Evolutionary conservation across 2,888 invertebrate species (phyloP).

Genomic region (Drosophila vallismaia): DNA sequence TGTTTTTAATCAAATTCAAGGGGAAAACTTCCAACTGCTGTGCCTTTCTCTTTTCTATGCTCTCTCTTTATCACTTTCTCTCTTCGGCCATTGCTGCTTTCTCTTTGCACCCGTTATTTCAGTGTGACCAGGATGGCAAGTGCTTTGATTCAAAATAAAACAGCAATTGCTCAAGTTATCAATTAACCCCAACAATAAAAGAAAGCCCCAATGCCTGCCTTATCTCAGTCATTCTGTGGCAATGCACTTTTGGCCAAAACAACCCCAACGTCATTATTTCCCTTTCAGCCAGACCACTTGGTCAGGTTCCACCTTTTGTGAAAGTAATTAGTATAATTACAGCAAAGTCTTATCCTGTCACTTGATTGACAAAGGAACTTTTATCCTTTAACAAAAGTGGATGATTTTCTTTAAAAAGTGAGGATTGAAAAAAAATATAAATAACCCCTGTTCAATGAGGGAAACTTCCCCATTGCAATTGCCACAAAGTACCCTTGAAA

Average conservation of each 20-base stretch:
- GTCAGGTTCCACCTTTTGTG: conserved; percentile 15
- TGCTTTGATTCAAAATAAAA: conserved; percentile 15
- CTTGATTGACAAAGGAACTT: conserved; percentile 16
- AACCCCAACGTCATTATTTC: conserved; percentile 14
- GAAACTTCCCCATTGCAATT: not conserved
- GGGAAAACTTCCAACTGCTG: conserved; percentile 42
- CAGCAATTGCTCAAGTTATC: conserved; percentile 22
- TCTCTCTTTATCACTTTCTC: conserved; percentile 5
- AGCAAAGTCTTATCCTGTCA: conserved; percentile 25
- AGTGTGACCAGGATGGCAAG: conserved; percentile 23
- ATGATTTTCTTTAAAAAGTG: not conserved
- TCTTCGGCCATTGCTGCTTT: not conserved
- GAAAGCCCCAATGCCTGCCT: conserved; percentile 43
- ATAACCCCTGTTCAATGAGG: not conserved
- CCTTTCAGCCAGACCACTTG: conserved; percentile 23
- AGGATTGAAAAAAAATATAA: not conserved
- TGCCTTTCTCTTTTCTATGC: conserved; percentile 1
- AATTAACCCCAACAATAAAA: conserved; percentile 3
- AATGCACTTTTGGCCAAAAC: conserved; percentile 24
- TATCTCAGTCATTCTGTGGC: conserved; percentile 48
- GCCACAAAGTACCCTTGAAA: conserved; percentile 13
- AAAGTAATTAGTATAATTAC: conserved; percentile 71
- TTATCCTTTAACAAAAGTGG: not conserved
- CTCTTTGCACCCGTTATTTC: conserved; percentile 8
- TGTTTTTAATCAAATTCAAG: conserved; percentile 49